These are phyloP conservation scores for Anguilla megastoma DNA, from an alignment of 2,797 vertebrate genomes.

Conservation along the genomic window DNA sequence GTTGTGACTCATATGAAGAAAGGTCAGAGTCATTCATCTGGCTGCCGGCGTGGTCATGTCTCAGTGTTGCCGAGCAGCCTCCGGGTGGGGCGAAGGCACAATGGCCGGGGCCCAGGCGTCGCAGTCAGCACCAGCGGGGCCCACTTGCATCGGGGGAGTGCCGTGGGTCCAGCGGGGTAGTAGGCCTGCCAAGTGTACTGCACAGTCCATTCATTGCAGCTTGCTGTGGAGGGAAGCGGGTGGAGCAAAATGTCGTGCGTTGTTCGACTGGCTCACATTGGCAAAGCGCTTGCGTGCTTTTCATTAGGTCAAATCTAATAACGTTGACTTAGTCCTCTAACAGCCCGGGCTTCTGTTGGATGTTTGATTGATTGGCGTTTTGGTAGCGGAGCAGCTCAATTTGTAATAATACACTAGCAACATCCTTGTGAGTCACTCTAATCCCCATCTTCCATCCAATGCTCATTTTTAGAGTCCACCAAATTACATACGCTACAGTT, in stretches of 20 bases:
- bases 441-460: neutral
- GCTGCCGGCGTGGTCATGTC: conserved; percentile 33
- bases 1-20: conserved; percentile 54
- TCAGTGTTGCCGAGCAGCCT: neutral
- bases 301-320: conserved; percentile 17
- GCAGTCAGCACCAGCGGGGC: neutral
- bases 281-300: neutral
- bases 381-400: neutral
- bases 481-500: neutral
- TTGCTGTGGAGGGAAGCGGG: neutral
- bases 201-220: conserved; percentile 16
- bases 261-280: neutral
- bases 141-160: neutral
- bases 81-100: neutral
- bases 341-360: conserved; percentile 5
- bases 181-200: neutral
- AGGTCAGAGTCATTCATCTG: conserved; percentile 40
- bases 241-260: too few relatives aligned
- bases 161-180: neutral
- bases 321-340: neutral
- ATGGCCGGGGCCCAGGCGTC: neutral
- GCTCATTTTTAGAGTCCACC: neutral
- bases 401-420: neutral
- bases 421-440: neutral
- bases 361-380: conserved; percentile 10